Base-by-base conservation (phyloP, 2,113 vertebrate genomes). In the Vombatus ursinus region DNA sequence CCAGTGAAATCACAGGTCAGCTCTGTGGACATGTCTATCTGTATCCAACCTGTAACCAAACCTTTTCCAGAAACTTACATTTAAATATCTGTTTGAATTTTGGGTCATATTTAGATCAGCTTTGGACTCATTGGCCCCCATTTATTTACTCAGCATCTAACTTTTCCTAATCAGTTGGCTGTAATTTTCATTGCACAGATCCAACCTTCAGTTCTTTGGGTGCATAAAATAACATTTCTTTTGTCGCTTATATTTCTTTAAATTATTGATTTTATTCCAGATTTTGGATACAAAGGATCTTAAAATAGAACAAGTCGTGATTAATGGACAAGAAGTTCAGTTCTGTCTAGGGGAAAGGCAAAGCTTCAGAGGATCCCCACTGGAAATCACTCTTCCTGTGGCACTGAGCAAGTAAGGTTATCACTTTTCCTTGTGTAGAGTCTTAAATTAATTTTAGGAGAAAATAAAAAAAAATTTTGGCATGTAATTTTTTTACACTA, bases 281-380 rank as follows among this genome's bases (percentile, higher is more conserved):
- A 98, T 98, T 95, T 98, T 99, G 98, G 99, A 99, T 98, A 99
- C 99, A 28, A 99, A 98, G 95, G 99, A 99, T 3, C 96, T 99
- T 52, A 99, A 98, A 90, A 98, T 99, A 94, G 96, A 98, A 57
- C 99, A 99, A 19, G 99, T 99, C 96, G 98, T 98, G 0, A 99
- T 99, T 28, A 99, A 99, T 97, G 99, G 99, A 91, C 99, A 99
- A 97, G 98, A 98, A 47, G 99, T 99, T 14, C 97, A 93, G 23
- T 99, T 99, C 94, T 91, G 19, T 16, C 97, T 99, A 97, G 99
- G 99, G 95, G 97, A 99, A 96, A 99, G 98, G 95, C 99, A 99
- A 96, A 98, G 98, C 97, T 99, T 99, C 98, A 99, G 99, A 98
- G 99, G 99, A 77, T 98, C 99, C 0, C 99, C 99, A 0, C 93